Conservation (phyloP, 2,113 vertebrate species). For the Aptenodytes forsteri region DNA sequence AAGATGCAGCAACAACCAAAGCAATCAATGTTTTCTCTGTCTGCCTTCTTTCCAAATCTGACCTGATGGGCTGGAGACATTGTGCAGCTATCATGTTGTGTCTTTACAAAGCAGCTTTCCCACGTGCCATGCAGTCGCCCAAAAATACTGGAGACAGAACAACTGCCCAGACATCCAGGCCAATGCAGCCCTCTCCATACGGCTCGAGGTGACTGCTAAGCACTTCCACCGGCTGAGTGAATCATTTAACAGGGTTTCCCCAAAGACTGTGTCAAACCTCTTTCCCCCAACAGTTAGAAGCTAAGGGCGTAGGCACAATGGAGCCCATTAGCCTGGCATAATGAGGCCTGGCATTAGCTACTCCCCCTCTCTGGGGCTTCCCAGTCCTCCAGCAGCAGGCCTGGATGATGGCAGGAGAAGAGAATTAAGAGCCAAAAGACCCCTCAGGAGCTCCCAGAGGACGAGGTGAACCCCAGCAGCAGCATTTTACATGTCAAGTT, state of each 20-base stretch:
- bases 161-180: neutral
- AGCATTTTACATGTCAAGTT: fast-evolving
- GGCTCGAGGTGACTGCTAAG: neutral
- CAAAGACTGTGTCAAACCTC: neutral
- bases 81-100: too few relatives aligned
- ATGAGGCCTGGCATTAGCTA: neutral
- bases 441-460: neutral
- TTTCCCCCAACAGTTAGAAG: neutral
- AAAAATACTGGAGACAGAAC: neutral
- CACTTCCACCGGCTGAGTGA: neutral
- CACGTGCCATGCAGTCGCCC: neutral
- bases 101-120: neutral
- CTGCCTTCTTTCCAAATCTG: neutral
- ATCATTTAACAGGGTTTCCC: neutral
- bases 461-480: neutral
- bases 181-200: neutral
- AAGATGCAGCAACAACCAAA: neutral
- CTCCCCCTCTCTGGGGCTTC: neutral
- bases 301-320: neutral
- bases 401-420: neutral
- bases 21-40: fast-evolving
- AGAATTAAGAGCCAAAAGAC: neutral
- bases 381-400: neutral
- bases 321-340: neutral
- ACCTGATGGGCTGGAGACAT: neutral